phyloP scores from a whole-genome alignment of 35 echinoderm and acorn worm species.

The Strongylocentrotus purpuratus region DNA sequence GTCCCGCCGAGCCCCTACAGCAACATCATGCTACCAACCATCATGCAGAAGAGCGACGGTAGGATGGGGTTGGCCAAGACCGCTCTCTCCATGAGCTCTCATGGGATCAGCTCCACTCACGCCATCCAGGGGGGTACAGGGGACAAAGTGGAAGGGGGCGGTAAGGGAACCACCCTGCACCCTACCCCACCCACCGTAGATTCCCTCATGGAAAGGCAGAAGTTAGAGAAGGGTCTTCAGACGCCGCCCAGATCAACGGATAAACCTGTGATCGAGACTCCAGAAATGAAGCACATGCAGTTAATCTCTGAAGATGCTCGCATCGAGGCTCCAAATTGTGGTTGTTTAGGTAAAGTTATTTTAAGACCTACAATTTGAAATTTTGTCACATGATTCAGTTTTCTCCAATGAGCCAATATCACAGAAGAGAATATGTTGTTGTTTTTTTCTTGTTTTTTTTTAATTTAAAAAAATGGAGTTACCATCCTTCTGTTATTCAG shows the following conservation, averaged over 20 bases:
- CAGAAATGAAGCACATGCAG: slow-evolving; percentile 63
- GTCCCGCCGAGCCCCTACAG: slow-evolving; percentile 32
- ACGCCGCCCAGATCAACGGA: slow-evolving; percentile 47
- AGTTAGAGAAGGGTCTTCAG: slow-evolving; percentile 40
- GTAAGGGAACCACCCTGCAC: slow-evolving; percentile 40
- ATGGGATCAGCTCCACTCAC: slow-evolving; percentile 35
- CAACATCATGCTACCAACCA: slow-evolving; percentile 36
- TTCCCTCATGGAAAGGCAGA: slow-evolving; percentile 38
- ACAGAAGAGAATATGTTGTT: too few relatives aligned
- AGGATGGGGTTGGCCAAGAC: neutral
- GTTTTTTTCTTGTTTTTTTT: too few relatives aligned
- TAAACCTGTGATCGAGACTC: slow-evolving; percentile 55
- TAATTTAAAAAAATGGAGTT: too few relatives aligned
- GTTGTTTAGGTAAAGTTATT: slow-evolving; percentile 81
- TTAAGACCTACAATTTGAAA: too few relatives aligned
- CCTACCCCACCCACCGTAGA: slow-evolving; percentile 32
- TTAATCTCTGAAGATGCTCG: slow-evolving; percentile 75
- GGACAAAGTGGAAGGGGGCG: slow-evolving; percentile 15
- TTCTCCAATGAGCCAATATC: too few relatives aligned
- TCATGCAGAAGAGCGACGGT: slow-evolving; percentile 28
- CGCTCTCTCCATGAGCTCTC: slow-evolving; percentile 19
- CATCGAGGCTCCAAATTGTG: slow-evolving; percentile 80
- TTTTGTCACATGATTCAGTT: too few relatives aligned
- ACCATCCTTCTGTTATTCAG: too few relatives aligned
- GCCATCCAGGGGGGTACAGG: slow-evolving; percentile 33